Conservation (phyloP, 1,140 invertebrate genomes). For the Argopecten irradians region DNA sequence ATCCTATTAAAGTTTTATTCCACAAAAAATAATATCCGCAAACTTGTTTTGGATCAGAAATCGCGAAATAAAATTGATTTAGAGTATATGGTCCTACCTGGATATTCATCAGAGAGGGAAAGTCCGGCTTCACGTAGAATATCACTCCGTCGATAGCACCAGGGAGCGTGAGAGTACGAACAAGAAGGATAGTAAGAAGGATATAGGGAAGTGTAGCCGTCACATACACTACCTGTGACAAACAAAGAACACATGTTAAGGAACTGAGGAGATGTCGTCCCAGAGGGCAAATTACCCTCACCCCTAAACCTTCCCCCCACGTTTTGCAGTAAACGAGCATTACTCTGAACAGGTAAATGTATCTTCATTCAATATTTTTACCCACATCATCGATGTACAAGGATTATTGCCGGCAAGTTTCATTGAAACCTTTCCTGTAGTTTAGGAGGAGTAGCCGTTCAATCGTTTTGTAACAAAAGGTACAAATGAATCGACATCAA, state of each 20-base stretch:
- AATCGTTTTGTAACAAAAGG: too few species aligned
- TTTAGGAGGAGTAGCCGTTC: too few species aligned
- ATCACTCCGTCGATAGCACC: slow-evolving; percentile 75
- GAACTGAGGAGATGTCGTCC: background rate
- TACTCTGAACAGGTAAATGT: background rate
- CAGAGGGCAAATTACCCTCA: background rate
- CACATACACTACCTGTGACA: slow-evolving; percentile 61
- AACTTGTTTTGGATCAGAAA: too few species aligned
- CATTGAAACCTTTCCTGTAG: too few species aligned
- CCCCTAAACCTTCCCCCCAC: background rate
- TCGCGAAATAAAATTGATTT: too few species aligned
- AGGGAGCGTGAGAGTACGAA: slow-evolving; percentile 74
- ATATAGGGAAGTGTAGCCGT: slow-evolving; percentile 77
- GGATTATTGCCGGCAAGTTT: too few species aligned
- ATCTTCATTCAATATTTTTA: too few species aligned
- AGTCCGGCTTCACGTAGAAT: slow-evolving; percentile 90
- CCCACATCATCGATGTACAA: too few species aligned
- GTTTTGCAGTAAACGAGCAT: background rate
- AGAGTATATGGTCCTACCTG: too few species aligned
- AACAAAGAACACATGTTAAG: background rate
- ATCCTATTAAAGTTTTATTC: too few species aligned
- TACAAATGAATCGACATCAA: too few species aligned
- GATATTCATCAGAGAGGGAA: slow-evolving; percentile 73
- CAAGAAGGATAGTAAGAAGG: slow-evolving; percentile 73
- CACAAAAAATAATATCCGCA: too few species aligned